Evolutionary conservation across 2,888 invertebrate species (phyloP), one percentile per base, ranked within the genome.

Genomic region (Anoplius nigerrimus): DNA sequence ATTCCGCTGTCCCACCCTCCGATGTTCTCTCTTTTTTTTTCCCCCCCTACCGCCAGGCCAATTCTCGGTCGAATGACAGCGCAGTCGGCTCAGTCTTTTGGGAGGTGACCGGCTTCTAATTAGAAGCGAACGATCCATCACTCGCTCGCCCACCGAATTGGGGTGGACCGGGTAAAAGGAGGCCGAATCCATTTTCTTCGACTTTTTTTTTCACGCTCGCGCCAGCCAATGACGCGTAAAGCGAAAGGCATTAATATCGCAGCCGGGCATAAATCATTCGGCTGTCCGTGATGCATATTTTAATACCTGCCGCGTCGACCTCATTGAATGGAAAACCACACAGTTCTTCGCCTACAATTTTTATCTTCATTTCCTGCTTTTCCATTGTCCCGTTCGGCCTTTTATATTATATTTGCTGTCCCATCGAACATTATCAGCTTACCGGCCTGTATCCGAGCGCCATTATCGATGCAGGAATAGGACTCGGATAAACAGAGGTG

Each of bases 11-110:
- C 84, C 82, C 83, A 76, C 74, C 73, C 72, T 79, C 78, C 84
- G 82, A 82, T 86, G 85, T 84, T 81, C 78, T 79, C 73, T 71
- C 80, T 80, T 85, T 85, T n/a, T n/a, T n/a, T n/a, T n/a, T n/a
- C n/a, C n/a, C n/a, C n/a, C n/a, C n/a, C n/a, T n/a, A n/a, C n/a
- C n/a, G n/a, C 34, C 11, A 34, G 34, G 34, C 11, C 34, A 34
- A 34, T 34, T 34, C 11, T 34, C 34, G 34, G 34, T 34, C 34
- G 34, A 34, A 13, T 34, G 34, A 34, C 34, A 34, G 34, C 34
- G 34, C 1, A 34, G 34, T 34, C 34, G 34, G 34, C 11, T 34
- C 4, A 34, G 34, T 34, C 34, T 34, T 34, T 34, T 34, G 34
- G 34, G 34, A 34, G 34, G 34, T 34, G 34, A 13, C 34, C 71